These are phyloP conservation scores for Ammodytes marinus DNA, from an alignment of 2,113 vertebrate genomes.

Conservation along the genomic window DNA sequence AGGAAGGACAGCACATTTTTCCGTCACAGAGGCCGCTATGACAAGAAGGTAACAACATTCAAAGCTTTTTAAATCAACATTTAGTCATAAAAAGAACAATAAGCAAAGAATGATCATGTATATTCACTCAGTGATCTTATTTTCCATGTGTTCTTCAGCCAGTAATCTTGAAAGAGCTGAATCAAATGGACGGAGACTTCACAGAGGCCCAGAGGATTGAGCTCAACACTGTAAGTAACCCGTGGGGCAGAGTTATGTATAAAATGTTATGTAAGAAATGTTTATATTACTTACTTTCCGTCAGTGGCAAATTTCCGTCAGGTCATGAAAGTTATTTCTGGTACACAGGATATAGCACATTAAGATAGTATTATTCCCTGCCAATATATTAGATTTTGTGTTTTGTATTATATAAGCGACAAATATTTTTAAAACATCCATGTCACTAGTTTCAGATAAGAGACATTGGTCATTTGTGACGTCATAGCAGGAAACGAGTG, in stretches of 20 bases:
- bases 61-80: neutral
- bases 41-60: slow-evolving; percentile 90
- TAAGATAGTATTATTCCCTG: neutral
- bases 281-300: too few species aligned
- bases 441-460: neutral
- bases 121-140: neutral
- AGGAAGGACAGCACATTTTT: slow-evolving; percentile 88
- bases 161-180: slow-evolving; percentile 94
- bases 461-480: neutral
- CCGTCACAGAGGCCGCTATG: slow-evolving; percentile 90
- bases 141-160: slow-evolving; percentile 79
- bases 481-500: neutral
- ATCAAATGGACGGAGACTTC: slow-evolving; percentile 91
- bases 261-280: neutral
- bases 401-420: neutral
- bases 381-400: neutral
- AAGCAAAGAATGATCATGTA: neutral
- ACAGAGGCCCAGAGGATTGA: slow-evolving; percentile 92
- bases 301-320: neutral
- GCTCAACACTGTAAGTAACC: slow-evolving; percentile 90
- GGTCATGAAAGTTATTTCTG: neutral
- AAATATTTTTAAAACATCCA: neutral
- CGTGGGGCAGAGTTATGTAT: neutral
- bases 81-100: neutral
- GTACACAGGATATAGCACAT: neutral